Base-by-base conservation (phyloP, 2,888 invertebrate species). In the Phaonia tiefii region DNA sequence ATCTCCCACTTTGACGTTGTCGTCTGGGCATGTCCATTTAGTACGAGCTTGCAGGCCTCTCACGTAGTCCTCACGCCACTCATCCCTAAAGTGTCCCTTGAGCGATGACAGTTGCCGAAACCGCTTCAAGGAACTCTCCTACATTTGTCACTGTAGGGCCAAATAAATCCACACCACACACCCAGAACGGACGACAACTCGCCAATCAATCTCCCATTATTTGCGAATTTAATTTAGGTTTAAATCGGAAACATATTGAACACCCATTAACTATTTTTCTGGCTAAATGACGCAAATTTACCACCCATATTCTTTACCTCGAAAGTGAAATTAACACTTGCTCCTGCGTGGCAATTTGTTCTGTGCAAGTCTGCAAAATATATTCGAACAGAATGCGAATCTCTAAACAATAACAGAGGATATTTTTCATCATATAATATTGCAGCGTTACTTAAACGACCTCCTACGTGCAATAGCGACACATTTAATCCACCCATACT, bases 371-470 rank as follows among this genome's bases (percentile, higher is more conserved):
- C 1, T 2, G 7, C 15, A 49, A 49, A 49, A 49, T 15, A 49
- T 7, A 49, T 15, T 49, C 17, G 1, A 15, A 54, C 10, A 25
- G 25, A 54, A 22, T 25, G 54, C 10, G 25, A 54, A 7, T 20
- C 13, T 25, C n/a, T 54, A 1, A 25, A 10, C 10, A 44, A 8
- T 11, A 44, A 13, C 13, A 44, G 11, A 10, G 44, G 44, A 44
- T 2, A 31, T 8, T 8, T 31, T 31, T 31, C 49, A 8, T 17
- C 49, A 17, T 20, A 15, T 2, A 15, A 25, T 26, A 3, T 56
- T 26, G 44, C 10, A 44, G 25, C 56, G n/a, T 42, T 58, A 17
- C 25, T 56, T 31, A 17, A 71, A 71, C 8, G 58, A 8, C 56
- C 15, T 44, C 56, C 26, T 26, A 58, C n/a, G 13, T 10, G n/a